Evolutionary conservation across 2,888 invertebrate genomes (phyloP).

Genomic region (Cerastis rubricosa): DNA sequence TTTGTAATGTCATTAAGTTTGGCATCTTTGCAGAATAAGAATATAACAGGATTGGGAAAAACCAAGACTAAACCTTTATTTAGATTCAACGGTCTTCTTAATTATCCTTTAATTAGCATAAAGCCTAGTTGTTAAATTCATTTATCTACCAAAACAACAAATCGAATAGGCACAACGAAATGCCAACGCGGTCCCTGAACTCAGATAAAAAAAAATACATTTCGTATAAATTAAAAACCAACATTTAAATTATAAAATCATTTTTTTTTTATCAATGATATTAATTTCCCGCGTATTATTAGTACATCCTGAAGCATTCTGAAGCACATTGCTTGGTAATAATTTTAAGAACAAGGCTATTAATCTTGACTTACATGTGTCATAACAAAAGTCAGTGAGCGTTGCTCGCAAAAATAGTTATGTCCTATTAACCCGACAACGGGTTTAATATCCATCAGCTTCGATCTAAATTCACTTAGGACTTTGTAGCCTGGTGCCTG

Average conservation of each 20-base stretch:
- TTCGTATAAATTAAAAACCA: constrained; percentile 22
- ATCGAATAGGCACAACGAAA: constrained; percentile 5
- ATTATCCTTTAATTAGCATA: neutral
- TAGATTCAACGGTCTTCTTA: neutral
- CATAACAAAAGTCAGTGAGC: constrained; percentile 39
- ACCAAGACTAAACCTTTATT: neutral
- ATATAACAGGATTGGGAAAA: neutral
- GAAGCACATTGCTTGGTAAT: constrained; percentile 26
- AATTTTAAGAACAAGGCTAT: constrained; percentile 41
- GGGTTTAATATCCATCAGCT: constrained; percentile 19
- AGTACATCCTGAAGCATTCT: constrained; percentile 34
- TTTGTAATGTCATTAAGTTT: neutral
- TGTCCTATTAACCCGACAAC: constrained; percentile 41
- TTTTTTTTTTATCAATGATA: constrained; percentile 14
- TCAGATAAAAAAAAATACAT: constrained; percentile 32
- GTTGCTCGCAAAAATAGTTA: constrained; percentile 29
- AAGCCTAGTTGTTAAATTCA: neutral
- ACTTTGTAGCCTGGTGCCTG: neutral
- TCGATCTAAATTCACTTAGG: neutral
- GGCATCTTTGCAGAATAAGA: neutral
- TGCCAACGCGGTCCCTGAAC: constrained; percentile 50
- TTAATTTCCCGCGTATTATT: constrained; percentile 32
- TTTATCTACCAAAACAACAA: neutral
- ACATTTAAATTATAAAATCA: constrained; percentile 39
- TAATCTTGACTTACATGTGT: constrained; percentile 51